Base-by-base conservation (phyloP, 2,888 invertebrate genomes). In the Deilephila porcellus region DNA sequence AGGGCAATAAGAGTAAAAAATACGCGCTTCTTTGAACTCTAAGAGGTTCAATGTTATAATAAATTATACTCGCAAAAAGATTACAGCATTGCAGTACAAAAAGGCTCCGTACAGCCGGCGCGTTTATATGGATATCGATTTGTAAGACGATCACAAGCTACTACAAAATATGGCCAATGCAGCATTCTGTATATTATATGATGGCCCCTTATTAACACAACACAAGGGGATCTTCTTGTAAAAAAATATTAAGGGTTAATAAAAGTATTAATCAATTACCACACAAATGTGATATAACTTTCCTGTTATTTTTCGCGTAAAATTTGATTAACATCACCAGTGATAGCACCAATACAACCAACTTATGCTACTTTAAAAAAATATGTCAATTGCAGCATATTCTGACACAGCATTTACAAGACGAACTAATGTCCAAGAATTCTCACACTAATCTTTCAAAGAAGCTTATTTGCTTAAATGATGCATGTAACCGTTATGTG, bases 401-500 rank as follows among this genome's bases (percentile, higher is more conserved):
- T 45, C 45, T 45, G 45, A 11, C 29, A n/a, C 60, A 17, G 19
- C 62, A 62, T 62, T 25, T 45, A 25, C 45, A 7, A 67, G 6
- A 25, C 20, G 52, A 52, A 52, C 11, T 20, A 64, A 8, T 4
- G 45, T 45, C n/a, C 20, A 45, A 64, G 4, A 67, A 60, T 71
- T 71, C 45, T 25, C 71, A 60, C 71, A 60, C 25, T 29, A 60
- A 71, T 45, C 71, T 71, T 37, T 25, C n/a, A 52, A 60, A 60
- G 37, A 71, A 17, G 32, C 71, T 71, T 71, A 71, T 75, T 72
- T 71, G 72, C 74, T 79, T 76, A 74, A 70, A 76, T 72, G 75
- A 52, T 78, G 34, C 67, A 74, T 62, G 73, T 78, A 80, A 74
- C 81, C 81, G 81, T 80, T 81, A 76, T 73, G 73, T 74, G 73